Evolutionary conservation across 2,797 vertebrate genomes (phyloP).

Genomic region (Phrynocephalus forsythii): DNA sequence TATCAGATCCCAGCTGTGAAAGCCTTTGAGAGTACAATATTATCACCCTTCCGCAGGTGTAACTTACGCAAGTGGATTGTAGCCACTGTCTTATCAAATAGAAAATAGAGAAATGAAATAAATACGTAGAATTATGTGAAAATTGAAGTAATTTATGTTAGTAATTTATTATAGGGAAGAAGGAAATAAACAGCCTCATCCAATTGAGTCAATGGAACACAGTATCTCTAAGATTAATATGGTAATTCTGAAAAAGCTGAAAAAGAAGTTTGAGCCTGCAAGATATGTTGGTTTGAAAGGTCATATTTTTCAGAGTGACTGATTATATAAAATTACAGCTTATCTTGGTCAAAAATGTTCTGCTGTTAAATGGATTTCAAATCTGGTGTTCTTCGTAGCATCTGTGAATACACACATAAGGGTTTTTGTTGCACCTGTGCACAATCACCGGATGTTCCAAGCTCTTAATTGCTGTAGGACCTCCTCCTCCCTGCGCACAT

Average conservation of each 20-base stretch:
- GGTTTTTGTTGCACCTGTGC: too few species aligned
- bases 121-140: conserved; percentile 15
- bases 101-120: conserved; percentile 17
- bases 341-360: conserved; percentile 45
- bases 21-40: too few species aligned
- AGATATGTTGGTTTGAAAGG: conserved; percentile 59
- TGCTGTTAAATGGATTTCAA: conserved; percentile 62
- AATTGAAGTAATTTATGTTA: conserved; percentile 30
- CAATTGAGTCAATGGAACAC: conserved; percentile 9
- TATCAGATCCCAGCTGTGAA: too few species aligned
- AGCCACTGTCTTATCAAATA: background rate
- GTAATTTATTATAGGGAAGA: background rate
- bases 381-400: conserved; percentile 29
- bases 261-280: conserved; percentile 38
- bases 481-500: too few species aligned
- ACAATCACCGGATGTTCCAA: too few species aligned
- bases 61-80: too few species aligned
- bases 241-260: conserved; percentile 23
- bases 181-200: background rate
- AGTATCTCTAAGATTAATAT: conserved; percentile 24
- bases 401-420: too few species aligned
- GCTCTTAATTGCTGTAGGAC: too few species aligned
- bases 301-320: conserved; percentile 53
- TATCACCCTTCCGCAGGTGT: too few species aligned
- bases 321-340: conserved; percentile 59